These are phyloP conservation scores for Muscicapa striata DNA, from an alignment of 2,797 vertebrate genomes.

Conservation along the genomic window DNA sequence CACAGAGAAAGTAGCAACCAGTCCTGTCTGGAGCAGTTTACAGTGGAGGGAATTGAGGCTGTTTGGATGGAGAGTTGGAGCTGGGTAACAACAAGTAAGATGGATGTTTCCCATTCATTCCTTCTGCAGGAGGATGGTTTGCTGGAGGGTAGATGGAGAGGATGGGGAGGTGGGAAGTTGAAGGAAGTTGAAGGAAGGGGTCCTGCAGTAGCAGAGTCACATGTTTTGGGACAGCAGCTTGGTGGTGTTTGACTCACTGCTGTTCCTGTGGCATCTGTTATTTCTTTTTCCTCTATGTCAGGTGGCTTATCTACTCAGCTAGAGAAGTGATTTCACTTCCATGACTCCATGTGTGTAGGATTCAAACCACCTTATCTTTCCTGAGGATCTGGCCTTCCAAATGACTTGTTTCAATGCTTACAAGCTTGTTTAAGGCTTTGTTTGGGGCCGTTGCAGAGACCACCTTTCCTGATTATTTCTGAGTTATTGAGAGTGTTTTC, in stretches of 20 bases:
- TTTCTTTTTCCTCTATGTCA: not conserved
- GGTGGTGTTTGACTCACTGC: not conserved
- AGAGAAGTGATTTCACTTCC: not conserved
- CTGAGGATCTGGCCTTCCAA: not conserved
- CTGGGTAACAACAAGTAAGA: not conserved
- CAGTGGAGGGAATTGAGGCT: not conserved
- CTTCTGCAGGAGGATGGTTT: not conserved
- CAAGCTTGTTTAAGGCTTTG: not conserved
- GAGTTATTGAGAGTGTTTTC: not conserved
- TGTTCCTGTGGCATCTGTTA: not conserved
- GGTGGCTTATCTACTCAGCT: not conserved
- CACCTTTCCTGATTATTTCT: not conserved
- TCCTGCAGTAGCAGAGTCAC: not conserved
- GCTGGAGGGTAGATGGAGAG: not conserved
- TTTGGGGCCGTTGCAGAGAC: not conserved
- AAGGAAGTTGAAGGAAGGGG: not conserved
- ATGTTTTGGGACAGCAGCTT: not conserved
- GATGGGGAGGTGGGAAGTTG: rapidly evolving
- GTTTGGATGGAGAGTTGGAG: not conserved
- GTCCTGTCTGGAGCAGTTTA: not conserved
- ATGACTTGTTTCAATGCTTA: not conserved
- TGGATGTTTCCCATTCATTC: not conserved
- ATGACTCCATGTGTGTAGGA: not conserved
- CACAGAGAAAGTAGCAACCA: not conserved
- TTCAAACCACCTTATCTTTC: not conserved